These are phyloP conservation scores for Indicator maculatus DNA, from an alignment of 2,113 vertebrate genomes.

Conservation along the genomic window DNA sequence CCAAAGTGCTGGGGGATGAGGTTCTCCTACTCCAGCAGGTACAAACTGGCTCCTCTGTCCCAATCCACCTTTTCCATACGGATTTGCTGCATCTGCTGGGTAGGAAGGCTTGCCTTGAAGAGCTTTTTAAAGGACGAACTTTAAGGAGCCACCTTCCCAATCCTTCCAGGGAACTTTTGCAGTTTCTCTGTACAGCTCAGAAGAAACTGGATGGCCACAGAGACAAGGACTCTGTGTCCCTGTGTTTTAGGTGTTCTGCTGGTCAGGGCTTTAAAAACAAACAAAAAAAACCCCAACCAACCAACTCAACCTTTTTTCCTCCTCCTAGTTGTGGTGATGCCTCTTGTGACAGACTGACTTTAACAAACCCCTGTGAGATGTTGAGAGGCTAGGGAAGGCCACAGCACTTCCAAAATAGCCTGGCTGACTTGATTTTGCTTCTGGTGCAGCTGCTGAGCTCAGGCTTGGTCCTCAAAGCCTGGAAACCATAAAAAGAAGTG, in stretches of 20 bases:
- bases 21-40: neutral
- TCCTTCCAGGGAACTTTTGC: neutral
- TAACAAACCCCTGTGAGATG: neutral
- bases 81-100: neutral
- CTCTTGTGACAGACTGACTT: neutral
- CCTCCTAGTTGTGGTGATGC: neutral
- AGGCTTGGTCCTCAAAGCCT: neutral
- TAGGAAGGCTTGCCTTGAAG: neutral
- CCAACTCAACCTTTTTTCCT: neutral
- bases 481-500: neutral
- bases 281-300: too few species aligned
- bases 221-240: neutral
- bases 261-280: neutral
- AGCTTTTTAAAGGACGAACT: neutral
- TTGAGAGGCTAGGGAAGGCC: neutral
- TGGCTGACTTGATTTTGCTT: neutral
- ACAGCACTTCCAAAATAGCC: neutral
- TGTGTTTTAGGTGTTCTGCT: neutral
- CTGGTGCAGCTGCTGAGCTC: neutral
- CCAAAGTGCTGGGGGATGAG: neutral
- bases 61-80: rapidly evolving
- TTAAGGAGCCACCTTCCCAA: neutral
- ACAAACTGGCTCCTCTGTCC: neutral
- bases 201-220: neutral
- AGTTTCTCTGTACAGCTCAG: neutral